These are phyloP conservation scores for Biston betularia DNA, from an alignment of 2,888 invertebrate species.

Conservation along the genomic window DNA sequence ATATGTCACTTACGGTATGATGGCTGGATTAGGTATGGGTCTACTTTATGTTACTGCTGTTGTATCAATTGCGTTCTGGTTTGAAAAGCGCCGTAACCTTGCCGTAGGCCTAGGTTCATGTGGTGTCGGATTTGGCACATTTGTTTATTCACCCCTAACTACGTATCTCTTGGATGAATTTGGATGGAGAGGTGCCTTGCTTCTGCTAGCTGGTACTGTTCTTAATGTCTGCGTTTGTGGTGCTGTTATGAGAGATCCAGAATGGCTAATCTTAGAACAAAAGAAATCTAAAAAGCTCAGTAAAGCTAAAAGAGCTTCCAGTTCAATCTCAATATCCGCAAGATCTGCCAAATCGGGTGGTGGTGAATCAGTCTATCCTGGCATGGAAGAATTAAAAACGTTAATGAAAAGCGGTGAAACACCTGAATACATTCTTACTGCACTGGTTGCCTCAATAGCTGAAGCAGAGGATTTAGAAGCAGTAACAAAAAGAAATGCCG, in stretches of 20 bases:
- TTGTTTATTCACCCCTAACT: conserved; percentile 94
- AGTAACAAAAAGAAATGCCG: conserved; percentile 78
- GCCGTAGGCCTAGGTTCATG: conserved; percentile 96
- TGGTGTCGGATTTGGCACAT: conserved; percentile 96
- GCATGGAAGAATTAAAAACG: conserved; percentile 88
- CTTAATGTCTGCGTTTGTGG: conserved; percentile 95
- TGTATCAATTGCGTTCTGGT: conserved; percentile 97
- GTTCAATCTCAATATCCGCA: conserved; percentile 83
- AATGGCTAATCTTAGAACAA: conserved; percentile 91
- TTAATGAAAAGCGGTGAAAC: conserved; percentile 90
- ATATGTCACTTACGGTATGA: conserved; percentile 93
- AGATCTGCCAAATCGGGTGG: conserved; percentile 82
- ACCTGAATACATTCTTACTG: conserved; percentile 88
- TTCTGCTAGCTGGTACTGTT: conserved; percentile 93
- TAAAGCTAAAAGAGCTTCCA: conserved; percentile 83
- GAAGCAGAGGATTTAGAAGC: conserved; percentile 80
- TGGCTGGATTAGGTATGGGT: conserved; percentile 94
- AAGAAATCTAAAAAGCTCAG: conserved; percentile 83
- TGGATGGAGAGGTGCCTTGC: conserved; percentile 93
- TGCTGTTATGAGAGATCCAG: conserved; percentile 94
- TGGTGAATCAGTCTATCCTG: conserved; percentile 87
- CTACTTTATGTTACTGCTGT: conserved; percentile 95
- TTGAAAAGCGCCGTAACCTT: conserved; percentile 94
- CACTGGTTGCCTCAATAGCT: conserved; percentile 87
- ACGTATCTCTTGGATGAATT: conserved; percentile 90